These are phyloP conservation scores for Sturnira hondurensis DNA, from an alignment of 2,113 vertebrate genomes.

Conservation along the genomic window DNA sequence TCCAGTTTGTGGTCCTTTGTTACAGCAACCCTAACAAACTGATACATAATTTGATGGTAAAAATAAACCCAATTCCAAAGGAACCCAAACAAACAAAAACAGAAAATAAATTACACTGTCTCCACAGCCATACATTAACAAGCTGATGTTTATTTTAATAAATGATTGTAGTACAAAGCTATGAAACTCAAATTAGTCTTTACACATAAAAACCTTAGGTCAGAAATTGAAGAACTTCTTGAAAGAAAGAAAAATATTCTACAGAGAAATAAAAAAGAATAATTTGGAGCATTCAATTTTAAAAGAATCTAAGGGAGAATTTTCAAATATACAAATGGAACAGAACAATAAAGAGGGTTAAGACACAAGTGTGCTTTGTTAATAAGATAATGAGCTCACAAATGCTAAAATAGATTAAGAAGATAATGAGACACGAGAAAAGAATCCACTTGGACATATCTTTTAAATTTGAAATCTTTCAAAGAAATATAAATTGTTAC, in stretches of 20 bases:
- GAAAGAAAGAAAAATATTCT: background rate
- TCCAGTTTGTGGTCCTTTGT: background rate
- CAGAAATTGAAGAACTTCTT: background rate
- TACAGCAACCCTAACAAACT: background rate
- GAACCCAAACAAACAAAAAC: background rate
- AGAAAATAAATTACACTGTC: background rate
- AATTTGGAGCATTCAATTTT: slow-evolving; percentile 10
- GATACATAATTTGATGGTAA: background rate
- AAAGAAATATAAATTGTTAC: slow-evolving; percentile 57
- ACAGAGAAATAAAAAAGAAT: background rate
- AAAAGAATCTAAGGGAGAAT: background rate
- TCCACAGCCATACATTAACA: background rate
- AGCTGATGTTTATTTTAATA: background rate
- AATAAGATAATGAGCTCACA: slow-evolving; percentile 39
- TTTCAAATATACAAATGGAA: slow-evolving; percentile 19
- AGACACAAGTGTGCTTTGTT: background rate
- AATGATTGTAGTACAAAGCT: background rate
- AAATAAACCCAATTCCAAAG: background rate
- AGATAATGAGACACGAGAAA: slow-evolving; percentile 53
- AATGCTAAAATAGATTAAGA: slow-evolving; percentile 25
- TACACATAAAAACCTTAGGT: background rate
- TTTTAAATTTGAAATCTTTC: slow-evolving; percentile 56
- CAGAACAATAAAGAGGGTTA: slow-evolving; percentile 33
- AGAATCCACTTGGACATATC: slow-evolving; percentile 45
- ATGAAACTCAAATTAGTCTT: background rate